Base-by-base conservation (phyloP, 2,888 invertebrate genomes). In the Baccha elongata region DNA sequence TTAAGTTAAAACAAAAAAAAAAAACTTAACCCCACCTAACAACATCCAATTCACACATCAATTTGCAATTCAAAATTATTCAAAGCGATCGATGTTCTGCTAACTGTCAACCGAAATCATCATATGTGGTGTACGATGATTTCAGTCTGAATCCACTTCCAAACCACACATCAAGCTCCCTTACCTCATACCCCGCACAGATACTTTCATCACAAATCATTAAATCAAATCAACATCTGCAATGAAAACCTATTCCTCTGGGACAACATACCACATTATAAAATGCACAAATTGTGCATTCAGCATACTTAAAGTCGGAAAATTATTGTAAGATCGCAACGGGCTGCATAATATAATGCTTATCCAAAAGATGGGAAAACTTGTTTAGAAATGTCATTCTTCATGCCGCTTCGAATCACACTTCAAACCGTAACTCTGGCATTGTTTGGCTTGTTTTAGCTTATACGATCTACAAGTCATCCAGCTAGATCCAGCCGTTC, bases 361-460 rank as follows among this genome's bases (percentile, higher is more conserved):
- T 29, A 46, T 53, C 68, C 60, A 65, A 44, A 46, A 50, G 68
- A 48, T 26, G 60, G 50, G 60, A 62, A 78, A 83, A 83, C 83
- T 78, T 83, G 83, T 83, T 83, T 78, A 64, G 62, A 83, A 78
- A 78, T 83, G 83, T 83, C 83, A 83, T 83, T 78, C 83, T 78
- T 78, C 72, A 83, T 78, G 83, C 83, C 83, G 78, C 83, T 83
- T 83, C 64, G 83, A 78, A 83, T 83, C 83, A 78, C 83, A 83
- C 83, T 83, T 83, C 78, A 83, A 78, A 68, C 76, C 83, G 71
- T 72, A n/a, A n/a, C 23, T 23, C 40, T 58, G 72, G 83, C 83
- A 83, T 78, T 83, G 72, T 83, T 83, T 83, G 72, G 83, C 83
- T 68, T 78, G 78, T 60, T 46, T 19, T 26, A 6, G 32, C 55